These are phyloP conservation scores for Spea bombifrons DNA, from an alignment of 2,113 vertebrate species.

Conservation along the genomic window DNA sequence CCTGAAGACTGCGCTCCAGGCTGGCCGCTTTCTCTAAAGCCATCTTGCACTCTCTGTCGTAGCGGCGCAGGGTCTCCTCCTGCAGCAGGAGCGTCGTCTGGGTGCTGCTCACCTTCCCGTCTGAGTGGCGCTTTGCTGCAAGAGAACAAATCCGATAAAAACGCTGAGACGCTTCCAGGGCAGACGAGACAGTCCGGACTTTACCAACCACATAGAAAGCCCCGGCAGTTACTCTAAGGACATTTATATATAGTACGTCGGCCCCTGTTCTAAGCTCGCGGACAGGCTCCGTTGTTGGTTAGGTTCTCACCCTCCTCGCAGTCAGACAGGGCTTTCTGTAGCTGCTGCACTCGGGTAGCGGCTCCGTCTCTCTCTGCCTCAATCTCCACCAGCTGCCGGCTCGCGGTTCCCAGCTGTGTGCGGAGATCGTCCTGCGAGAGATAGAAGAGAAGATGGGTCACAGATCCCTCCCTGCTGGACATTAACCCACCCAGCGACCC, in stretches of 20 bases:
- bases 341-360: constrained; percentile 65
- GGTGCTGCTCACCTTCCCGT: constrained; percentile 67
- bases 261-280: too few species aligned
- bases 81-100: constrained; percentile 74
- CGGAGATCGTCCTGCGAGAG: constrained; percentile 75
- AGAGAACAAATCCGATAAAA: too few species aligned
- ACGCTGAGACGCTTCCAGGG: too few species aligned
- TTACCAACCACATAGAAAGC: too few species aligned
- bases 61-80: constrained; percentile 72
- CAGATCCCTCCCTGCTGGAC: not conserved
- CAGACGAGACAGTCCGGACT: too few species aligned
- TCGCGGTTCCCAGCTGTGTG: constrained; percentile 62
- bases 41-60: constrained; percentile 71
- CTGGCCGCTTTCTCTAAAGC: constrained; percentile 68
- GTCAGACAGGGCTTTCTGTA: constrained; percentile 75
- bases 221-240: too few species aligned
- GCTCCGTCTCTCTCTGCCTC: constrained; percentile 70
- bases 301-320: constrained; percentile 72
- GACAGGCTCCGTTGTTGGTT: too few species aligned
- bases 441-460: not conserved
- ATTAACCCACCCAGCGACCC: too few species aligned
- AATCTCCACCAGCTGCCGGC: constrained; percentile 67
- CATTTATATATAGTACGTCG: too few species aligned
- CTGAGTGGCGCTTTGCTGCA: constrained; percentile 67
- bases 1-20: constrained; percentile 73